Percentiles rank a stretch among this genome's conserved stretches.
Conservation (phyloP, 1,140 invertebrate genomes). For the Listronotus bonariensis region DNA sequence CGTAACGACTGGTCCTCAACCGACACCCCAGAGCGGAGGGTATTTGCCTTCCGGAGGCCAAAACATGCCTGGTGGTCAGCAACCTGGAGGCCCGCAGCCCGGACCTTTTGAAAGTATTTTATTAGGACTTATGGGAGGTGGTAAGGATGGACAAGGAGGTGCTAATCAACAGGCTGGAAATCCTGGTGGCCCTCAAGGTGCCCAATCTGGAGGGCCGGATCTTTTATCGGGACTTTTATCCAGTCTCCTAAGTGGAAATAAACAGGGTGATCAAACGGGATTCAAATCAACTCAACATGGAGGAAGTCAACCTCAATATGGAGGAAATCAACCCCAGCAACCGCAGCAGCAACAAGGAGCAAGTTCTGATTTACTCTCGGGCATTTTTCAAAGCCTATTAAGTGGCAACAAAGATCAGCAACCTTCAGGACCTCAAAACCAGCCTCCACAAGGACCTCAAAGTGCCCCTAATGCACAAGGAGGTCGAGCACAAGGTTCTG, state of each 20-base stretch:
- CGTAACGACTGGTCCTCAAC: conserved; percentile 18
- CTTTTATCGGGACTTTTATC: conserved; percentile 33
- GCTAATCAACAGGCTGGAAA: too few species aligned
- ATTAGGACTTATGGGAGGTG: conserved; percentile 16
- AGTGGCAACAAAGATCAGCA: conserved; percentile 26
- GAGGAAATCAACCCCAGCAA: not conserved
- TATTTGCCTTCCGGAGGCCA: too few species aligned
- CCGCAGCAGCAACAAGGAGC: conserved; percentile 1
- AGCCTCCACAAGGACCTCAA: not conserved
- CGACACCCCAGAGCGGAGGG: not conserved
- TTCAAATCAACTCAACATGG: not conserved
- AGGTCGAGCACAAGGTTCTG: not conserved
- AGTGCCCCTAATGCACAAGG: not conserved
- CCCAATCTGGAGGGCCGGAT: conserved; percentile 22
- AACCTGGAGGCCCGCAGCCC: conserved; percentile 1
- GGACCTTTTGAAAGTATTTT: conserved; percentile 23
- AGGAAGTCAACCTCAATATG: not conserved
- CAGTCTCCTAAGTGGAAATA: conserved; percentile 17
- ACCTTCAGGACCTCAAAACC: conserved; percentile 10
- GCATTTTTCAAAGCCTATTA: conserved; percentile 22
- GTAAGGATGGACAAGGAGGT: not conserved
- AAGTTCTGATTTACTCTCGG: conserved; percentile 21
- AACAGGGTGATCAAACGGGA: not conserved
- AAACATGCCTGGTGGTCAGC: not conserved
- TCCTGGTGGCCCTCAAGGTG: not conserved